These are phyloP conservation scores for Lasius platythorax DNA, from an alignment of 2,888 invertebrate species.

Conservation along the genomic window DNA sequence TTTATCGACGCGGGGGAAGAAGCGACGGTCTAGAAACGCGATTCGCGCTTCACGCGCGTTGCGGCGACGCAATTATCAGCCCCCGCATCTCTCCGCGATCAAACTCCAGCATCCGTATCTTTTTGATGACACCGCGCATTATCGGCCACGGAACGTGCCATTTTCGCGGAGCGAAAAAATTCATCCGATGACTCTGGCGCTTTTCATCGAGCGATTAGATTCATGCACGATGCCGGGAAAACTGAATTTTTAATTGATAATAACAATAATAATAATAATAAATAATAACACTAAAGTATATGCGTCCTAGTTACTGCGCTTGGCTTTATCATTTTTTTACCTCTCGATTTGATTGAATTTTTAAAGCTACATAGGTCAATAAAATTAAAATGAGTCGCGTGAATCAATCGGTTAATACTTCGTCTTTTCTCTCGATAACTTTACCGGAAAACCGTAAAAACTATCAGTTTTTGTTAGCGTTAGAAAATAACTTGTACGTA, in stretches of 20 bases:
- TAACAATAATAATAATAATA: too few species aligned
- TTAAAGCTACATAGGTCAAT: background rate
- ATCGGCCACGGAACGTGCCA: background rate
- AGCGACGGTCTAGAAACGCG: slow-evolving; percentile 20
- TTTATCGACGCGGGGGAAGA: background rate
- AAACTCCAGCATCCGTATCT: background rate
- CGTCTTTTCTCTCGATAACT: background rate
- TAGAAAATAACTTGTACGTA: background rate
- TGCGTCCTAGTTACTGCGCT: too few species aligned
- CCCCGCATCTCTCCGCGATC: background rate
- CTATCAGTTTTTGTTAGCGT: background rate
- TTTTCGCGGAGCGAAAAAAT: background rate
- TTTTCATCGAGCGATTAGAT: background rate
- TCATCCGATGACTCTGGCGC: background rate
- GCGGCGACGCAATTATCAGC: slow-evolving; percentile 22
- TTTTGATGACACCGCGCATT: slow-evolving; percentile 26
- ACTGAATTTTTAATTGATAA: background rate
- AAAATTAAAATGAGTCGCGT: background rate
- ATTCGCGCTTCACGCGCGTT: background rate
- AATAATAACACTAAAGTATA: too few species aligned
- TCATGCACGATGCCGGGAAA: background rate
- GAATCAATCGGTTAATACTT: background rate
- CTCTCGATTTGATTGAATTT: background rate
- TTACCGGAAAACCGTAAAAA: background rate
- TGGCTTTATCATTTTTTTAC: too few species aligned